Percentiles rank a stretch among this genome's conserved stretches.
Evolutionary conservation across 2,797 vertebrate genomes (phyloP).

Genomic region (Champsocephalus gunnari): DNA sequence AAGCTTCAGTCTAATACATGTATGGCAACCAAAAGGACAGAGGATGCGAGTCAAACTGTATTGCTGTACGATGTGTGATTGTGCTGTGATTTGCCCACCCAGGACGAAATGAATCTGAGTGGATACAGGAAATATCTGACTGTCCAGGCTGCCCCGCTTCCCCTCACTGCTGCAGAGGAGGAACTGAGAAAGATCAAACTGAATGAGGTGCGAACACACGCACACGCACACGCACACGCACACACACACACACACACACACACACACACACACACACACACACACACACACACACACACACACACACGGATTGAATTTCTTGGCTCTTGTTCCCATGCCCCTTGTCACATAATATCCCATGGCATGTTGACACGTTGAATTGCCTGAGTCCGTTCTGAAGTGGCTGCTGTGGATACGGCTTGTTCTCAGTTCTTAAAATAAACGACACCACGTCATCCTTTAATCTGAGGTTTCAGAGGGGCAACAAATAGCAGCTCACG

Average conservation of each 20-base stretch:
- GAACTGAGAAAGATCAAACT: constrained; percentile 96
- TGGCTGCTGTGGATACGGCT: not conserved
- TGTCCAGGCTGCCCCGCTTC: constrained; percentile 90
- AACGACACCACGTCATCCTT: not conserved
- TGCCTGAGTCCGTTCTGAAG: not conserved
- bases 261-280: no score
- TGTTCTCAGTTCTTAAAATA: constrained; percentile 31
- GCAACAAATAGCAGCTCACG: constrained; percentile 10
- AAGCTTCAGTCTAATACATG: not conserved
- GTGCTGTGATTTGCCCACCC: not conserved
- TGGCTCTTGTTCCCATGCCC: not conserved
- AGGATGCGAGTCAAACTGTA: not conserved
- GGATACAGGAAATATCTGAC: constrained; percentile 93
- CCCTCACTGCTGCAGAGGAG: constrained; percentile 95
- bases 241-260: no score
- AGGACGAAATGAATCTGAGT: constrained; percentile 94
- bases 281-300: not conserved
- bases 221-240: not conserved
- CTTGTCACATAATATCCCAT: not conserved
- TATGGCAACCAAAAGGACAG: not conserved
- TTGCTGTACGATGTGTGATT: constrained; percentile 16
- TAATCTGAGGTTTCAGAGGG: not conserved
- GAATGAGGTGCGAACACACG: constrained; percentile 85
- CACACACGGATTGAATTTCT: not conserved
- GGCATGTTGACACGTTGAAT: not conserved